A percentile compares a stretch with the other conserved stretches of the same genome.
Evolutionary conservation across 2,888 invertebrate genomes (phyloP).

Genomic region (Acanthosepion esculentum): DNA sequence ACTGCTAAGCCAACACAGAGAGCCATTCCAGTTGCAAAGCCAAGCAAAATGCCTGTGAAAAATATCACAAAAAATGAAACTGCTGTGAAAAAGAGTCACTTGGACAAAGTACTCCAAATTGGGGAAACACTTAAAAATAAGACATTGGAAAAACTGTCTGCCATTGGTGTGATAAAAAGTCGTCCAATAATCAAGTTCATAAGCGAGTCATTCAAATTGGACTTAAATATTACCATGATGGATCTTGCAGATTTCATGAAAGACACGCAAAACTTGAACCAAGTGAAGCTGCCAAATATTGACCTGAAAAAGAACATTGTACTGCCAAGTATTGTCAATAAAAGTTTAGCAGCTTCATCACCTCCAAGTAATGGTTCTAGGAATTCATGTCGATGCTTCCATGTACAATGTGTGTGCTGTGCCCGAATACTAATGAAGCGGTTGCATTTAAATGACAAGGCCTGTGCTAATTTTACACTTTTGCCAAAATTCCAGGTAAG

Average conservation of each 20-base stretch:
- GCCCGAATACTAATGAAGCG: slow-evolving; percentile 61
- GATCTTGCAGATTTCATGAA: slow-evolving; percentile 68
- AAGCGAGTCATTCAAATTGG: slow-evolving; percentile 60
- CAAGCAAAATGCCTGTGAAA: background rate
- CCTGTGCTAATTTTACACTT: slow-evolving; percentile 67
- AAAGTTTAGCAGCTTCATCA: background rate
- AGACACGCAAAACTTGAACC: slow-evolving; percentile 66
- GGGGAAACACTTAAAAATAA: slow-evolving; percentile 66
- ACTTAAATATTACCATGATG: slow-evolving; percentile 63
- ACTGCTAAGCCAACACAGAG: background rate
- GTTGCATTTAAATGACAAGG: slow-evolving; percentile 63
- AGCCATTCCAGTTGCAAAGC: background rate
- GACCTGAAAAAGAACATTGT: slow-evolving; percentile 25
- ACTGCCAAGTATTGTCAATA: background rate
- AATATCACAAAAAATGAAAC: slow-evolving; percentile 47
- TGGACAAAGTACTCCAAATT: slow-evolving; percentile 59
- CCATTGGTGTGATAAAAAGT: slow-evolving; percentile 62
- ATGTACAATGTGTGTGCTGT: slow-evolving; percentile 64
- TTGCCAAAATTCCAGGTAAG: slow-evolving; percentile 68
- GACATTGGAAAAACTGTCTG: slow-evolving; percentile 65
- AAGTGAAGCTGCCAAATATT: slow-evolving; percentile 48
- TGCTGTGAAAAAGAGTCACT: slow-evolving; percentile 48
- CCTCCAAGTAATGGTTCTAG: background rate
- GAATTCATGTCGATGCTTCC: slow-evolving; percentile 43
- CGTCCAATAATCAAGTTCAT: slow-evolving; percentile 55